Evolutionary conservation across 1,140 invertebrate species (phyloP), one percentile per base, ranked within the genome.

Genomic region (Sinonovacula constricta): DNA sequence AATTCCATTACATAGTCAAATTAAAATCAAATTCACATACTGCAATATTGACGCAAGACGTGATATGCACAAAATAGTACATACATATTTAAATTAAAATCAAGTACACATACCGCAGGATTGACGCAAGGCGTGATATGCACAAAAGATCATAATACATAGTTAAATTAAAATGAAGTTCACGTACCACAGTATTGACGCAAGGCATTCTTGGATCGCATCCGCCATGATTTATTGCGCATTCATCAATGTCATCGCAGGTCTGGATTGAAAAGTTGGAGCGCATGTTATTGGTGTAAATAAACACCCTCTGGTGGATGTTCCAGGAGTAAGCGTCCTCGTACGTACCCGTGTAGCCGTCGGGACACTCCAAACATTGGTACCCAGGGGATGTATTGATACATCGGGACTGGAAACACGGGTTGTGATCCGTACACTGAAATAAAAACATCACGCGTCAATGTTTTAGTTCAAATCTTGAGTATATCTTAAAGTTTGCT

Each of bases 341-440:
- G 62, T 76, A 86, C 10, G 83, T 81, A 5, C 85, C 85, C 28
- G 4, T 57, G 24, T 80, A 85, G 15, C 85, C 85, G 12, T 15
- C 18, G 2, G 85, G 85, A 65, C 85, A 86, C 2, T 57, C 72
- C 2, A 70, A 45, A 63, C 85, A 86, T 39, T 86, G 83, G 51
- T 83, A 86, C 12, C 85, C 85, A 5, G 85, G 85, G 4, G 31
- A 76, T 4, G 81, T 86, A 60, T 86, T 86, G 7, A 85, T 74
- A 59, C 85, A 86, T 4, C 67, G 28, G 15, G 57, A 62, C 3
- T 34, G 0, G 28, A 68, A 53, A 7, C 24, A 68, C 39, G 62
- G 62, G 62, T 65, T 65, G 62, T 65, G 10, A 15, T 33, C 62
- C n/a, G n/a, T 33, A n/a, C 62, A 65, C 62, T 65, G 62, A 15